Evolutionary conservation across 2,888 invertebrate genomes (phyloP).

Genomic region (Drosophila monieri): DNA sequence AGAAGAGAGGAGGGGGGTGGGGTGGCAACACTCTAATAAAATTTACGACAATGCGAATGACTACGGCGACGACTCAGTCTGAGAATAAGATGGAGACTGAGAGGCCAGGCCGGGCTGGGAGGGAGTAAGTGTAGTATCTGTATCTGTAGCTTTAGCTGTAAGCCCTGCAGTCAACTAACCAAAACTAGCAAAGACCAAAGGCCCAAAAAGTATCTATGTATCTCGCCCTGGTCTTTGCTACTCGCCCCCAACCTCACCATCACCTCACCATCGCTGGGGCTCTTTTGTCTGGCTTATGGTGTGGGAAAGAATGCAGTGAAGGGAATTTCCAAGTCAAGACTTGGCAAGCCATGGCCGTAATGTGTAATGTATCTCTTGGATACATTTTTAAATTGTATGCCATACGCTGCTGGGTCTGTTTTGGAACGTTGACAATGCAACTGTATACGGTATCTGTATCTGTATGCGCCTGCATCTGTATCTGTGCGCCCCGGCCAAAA

Average conservation of each 20-base stretch:
- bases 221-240: slow-evolving; percentile 9
- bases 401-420: slow-evolving; percentile 63
- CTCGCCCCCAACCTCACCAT: background rate
- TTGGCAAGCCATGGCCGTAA: slow-evolving; percentile 72
- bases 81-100: slow-evolving; percentile 5
- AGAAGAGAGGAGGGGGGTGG: slow-evolving; percentile 43
- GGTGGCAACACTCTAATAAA: slow-evolving; percentile 73
- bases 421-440: slow-evolving; percentile 70
- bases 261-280: slow-evolving; percentile 9
- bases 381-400: slow-evolving; percentile 71
- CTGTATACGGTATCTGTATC: slow-evolving; percentile 17
- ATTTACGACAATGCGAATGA: slow-evolving; percentile 77
- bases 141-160: slow-evolving; percentile 15
- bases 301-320: slow-evolving; percentile 80
- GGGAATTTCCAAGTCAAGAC: slow-evolving; percentile 76
- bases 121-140: background rate
- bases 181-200: slow-evolving; percentile 62
- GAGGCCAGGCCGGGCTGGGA: background rate
- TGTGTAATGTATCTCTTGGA: slow-evolving; percentile 76
- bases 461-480: slow-evolving; percentile 9
- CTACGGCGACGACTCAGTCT: slow-evolving; percentile 48
- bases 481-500: slow-evolving; percentile 43
- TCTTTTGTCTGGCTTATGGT: slow-evolving; percentile 48
- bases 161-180: slow-evolving; percentile 68
- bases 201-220: slow-evolving; percentile 58